Evolutionary conservation across 2,797 vertebrate species (phyloP).

Genomic region (Malurus leucopterus): DNA sequence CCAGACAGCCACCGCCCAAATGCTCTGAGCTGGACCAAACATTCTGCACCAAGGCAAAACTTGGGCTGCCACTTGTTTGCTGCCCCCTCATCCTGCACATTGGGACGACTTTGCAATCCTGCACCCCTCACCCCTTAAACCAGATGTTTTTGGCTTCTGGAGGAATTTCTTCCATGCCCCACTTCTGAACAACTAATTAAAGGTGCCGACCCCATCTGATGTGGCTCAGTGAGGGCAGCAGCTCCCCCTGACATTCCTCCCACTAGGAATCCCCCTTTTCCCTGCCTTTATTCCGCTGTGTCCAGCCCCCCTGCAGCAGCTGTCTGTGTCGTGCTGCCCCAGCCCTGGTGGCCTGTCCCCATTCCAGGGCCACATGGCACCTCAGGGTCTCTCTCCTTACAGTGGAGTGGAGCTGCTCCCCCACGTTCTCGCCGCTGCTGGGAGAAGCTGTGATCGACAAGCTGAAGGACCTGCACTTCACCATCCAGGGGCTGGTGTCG

Average conservation of each 20-base stretch:
- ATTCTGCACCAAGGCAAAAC: not conserved
- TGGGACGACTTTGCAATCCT: not conserved
- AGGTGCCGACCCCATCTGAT: not conserved
- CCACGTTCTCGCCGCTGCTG: conserved; percentile 73
- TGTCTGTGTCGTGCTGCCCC: not conserved
- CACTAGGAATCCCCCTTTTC: accelerated
- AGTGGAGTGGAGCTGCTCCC: conserved; percentile 86
- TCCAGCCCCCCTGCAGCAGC: not conserved
- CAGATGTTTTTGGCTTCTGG: not conserved
- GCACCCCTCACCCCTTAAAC: not conserved
- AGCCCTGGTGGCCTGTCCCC: not conserved
- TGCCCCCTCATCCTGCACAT: not conserved
- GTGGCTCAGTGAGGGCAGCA: not conserved
- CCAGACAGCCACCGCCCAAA: not conserved
- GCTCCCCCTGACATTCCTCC: not conserved
- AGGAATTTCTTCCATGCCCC: not conserved
- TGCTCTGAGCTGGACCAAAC: not conserved
- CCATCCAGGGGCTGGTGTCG: conserved; percentile 79
- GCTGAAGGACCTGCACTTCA: conserved; percentile 75
- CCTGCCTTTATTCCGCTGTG: not conserved
- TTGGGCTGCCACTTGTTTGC: not conserved
- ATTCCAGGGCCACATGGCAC: not conserved
- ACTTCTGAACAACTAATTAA: not conserved
- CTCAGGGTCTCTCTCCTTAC: conserved; percentile 38
- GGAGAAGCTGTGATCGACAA: conserved; percentile 83